A percentile compares a stretch with the other conserved stretches of the same genome.
Evolutionary conservation across 2,888 invertebrate species (phyloP).

Genomic region (Pseudoips prasinana): DNA sequence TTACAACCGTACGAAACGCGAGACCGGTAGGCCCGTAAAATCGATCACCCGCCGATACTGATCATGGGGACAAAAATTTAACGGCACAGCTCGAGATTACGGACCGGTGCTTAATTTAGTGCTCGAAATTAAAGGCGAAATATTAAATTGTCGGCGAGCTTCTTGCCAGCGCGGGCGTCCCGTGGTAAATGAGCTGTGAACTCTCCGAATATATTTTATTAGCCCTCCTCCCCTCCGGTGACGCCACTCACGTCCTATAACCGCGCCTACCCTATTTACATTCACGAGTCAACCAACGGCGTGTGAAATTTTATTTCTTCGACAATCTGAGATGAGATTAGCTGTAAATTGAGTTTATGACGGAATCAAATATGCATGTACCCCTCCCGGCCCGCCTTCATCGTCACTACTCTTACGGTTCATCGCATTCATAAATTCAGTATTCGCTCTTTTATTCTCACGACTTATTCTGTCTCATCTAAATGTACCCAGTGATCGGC

Average conservation of each 20-base stretch:
- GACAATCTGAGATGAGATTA: conserved; percentile 80
- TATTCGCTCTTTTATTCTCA: conserved; percentile 54
- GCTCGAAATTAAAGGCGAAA: conserved; percentile 53
- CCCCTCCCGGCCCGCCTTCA: conserved; percentile 30
- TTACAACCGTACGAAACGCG: conserved; percentile 72
- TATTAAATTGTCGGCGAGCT: conserved; percentile 59
- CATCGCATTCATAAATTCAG: conserved; percentile 64
- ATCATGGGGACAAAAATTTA: conserved; percentile 74
- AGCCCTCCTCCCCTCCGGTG: conserved; percentile 34
- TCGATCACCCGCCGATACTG: conserved; percentile 73
- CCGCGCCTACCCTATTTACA: conserved; percentile 62
- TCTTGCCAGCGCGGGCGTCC: conserved; percentile 43
- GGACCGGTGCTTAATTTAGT: conserved; percentile 60
- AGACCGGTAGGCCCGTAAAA: conserved; percentile 75
- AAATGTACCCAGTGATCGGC: conserved; percentile 55
- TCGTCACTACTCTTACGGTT: conserved; percentile 52
- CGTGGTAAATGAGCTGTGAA: conserved; percentile 66
- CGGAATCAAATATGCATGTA: conserved; percentile 75
- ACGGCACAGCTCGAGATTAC: conserved; percentile 60
- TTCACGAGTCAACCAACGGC: conserved; percentile 65
- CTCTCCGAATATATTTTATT: conserved; percentile 63
- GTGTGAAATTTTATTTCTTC: conserved; percentile 80
- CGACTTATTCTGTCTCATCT: conserved; percentile 50
- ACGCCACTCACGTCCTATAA: conserved; percentile 25
- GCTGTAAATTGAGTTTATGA: conserved; percentile 80